A percentile compares a stretch with the other conserved stretches of the same genome.
phyloP scores from a whole-genome alignment of 1,140 invertebrate genomes.

The Cecropterus lyciades region DNA sequence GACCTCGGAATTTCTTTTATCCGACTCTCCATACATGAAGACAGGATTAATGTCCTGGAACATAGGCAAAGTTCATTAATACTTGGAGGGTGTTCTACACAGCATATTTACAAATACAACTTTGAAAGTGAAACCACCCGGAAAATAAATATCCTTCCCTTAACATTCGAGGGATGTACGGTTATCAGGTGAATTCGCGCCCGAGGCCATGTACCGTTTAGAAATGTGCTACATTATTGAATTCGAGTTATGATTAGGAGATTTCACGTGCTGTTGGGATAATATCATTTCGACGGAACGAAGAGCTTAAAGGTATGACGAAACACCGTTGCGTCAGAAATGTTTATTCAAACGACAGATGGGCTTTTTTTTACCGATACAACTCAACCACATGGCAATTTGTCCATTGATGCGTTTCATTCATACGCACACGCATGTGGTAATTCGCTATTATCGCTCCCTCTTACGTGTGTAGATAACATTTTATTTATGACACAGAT shows the following conservation, averaged over 20 bases:
- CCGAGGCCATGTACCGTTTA: constrained; percentile 51
- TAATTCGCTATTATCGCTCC: constrained; percentile 53
- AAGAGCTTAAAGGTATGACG: background rate
- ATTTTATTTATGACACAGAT: constrained; percentile 47
- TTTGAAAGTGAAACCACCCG: constrained; percentile 52
- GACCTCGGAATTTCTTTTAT: constrained; percentile 34
- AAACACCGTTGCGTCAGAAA: background rate
- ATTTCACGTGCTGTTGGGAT: constrained; percentile 43
- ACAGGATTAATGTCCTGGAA: constrained; percentile 6
- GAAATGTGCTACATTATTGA: constrained; percentile 54
- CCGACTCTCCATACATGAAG: constrained; percentile 16
- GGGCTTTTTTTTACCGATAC: constrained; percentile 46
- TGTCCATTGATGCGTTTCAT: constrained; percentile 45
- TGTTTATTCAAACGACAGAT: constrained; percentile 35
- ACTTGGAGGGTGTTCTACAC: constrained; percentile 8
- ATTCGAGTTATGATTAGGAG: constrained; percentile 61
- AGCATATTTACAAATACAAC: constrained; percentile 38
- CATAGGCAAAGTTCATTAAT: constrained; percentile 15
- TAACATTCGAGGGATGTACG: constrained; percentile 47
- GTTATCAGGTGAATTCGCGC: constrained; percentile 52
- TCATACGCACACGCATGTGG: constrained; percentile 53
- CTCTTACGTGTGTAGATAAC: constrained; percentile 47
- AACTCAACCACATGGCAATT: constrained; percentile 43
- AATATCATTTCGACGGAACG: constrained; percentile 23
- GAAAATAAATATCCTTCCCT: constrained; percentile 65